These are phyloP conservation scores for Drosophila anomelani DNA, from an alignment of 2,888 invertebrate genomes.

Conservation along the genomic window DNA sequence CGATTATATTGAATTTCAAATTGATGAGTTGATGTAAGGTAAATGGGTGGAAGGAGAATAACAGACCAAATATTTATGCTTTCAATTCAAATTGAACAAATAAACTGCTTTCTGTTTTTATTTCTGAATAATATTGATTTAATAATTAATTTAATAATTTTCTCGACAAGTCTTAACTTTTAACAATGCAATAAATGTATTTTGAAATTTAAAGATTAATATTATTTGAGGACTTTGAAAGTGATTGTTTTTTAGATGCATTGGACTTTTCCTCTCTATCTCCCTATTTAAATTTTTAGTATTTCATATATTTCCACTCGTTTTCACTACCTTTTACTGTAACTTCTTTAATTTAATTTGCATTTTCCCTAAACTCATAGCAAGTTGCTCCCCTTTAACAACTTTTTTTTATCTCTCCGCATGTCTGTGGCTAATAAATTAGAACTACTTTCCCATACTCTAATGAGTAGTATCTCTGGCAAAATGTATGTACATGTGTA, in stretches of 20 bases:
- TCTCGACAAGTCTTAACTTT: no score
- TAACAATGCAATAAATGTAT: no score
- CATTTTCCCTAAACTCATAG: not conserved
- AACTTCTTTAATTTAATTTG: not conserved
- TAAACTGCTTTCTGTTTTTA: not conserved
- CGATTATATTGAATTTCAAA: constrained; percentile 15
- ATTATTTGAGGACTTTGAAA: no score
- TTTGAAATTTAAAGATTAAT: no score
- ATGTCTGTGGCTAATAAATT: not conserved
- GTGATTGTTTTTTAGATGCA: no score
- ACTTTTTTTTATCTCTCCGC: not conserved
- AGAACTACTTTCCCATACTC: not conserved
- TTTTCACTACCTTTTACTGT: not conserved
- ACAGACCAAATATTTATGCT: not conserved
- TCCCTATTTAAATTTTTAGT: no score
- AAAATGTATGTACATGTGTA: not conserved
- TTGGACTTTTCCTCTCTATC: no score
- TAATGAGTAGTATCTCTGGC: not conserved
- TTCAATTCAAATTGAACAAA: not conserved
- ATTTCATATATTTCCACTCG: no score
- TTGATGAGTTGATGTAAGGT: constrained; percentile 1
- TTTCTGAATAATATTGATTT: not conserved
- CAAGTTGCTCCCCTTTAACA: no score
- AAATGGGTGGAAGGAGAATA: not conserved
- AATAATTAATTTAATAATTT: no score